Evolutionary conservation across 2,113 vertebrate species (phyloP).

Genomic region (Lycocorax pyrrhopterus): DNA sequence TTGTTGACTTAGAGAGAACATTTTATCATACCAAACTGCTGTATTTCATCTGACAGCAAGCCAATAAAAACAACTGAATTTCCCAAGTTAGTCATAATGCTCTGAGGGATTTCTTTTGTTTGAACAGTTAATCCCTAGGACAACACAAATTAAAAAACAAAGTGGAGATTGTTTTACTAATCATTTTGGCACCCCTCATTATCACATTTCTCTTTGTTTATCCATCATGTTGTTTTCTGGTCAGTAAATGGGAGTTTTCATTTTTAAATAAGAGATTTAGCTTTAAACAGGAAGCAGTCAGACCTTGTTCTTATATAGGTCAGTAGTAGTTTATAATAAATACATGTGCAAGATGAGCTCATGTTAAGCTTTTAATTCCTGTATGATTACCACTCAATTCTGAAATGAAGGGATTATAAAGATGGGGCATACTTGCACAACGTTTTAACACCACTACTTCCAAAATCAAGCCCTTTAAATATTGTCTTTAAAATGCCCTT

Average conservation of each 20-base stretch:
- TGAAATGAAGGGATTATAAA: not conserved
- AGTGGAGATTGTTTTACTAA: not conserved
- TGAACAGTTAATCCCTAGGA: slow-evolving; percentile 4
- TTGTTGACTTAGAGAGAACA: not conserved
- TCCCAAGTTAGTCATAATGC: slow-evolving; percentile 2
- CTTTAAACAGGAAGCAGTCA: not conserved
- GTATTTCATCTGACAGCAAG: not conserved
- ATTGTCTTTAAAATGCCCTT: not conserved
- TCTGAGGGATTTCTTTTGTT: slow-evolving; percentile 35
- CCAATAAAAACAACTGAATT: slow-evolving; percentile 5
- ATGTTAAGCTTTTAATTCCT: slow-evolving; percentile 45
- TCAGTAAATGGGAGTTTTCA: not conserved
- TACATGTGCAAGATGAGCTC: not conserved
- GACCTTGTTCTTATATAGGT: not conserved
- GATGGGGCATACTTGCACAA: not conserved
- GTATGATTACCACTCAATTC: not conserved
- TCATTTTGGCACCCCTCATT: not conserved
- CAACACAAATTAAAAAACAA: slow-evolving; percentile 24
- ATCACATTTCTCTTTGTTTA: not conserved
- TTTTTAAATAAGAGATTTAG: not conserved
- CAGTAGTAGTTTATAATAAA: slow-evolving; percentile 21
- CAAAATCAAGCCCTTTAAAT: not conserved
- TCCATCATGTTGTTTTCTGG: not conserved
- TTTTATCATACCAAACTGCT: not conserved
- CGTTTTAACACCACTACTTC: not conserved